phyloP scores from a whole-genome alignment of 2,797 vertebrate species.

The Cryptoblepharus egeriae region DNA sequence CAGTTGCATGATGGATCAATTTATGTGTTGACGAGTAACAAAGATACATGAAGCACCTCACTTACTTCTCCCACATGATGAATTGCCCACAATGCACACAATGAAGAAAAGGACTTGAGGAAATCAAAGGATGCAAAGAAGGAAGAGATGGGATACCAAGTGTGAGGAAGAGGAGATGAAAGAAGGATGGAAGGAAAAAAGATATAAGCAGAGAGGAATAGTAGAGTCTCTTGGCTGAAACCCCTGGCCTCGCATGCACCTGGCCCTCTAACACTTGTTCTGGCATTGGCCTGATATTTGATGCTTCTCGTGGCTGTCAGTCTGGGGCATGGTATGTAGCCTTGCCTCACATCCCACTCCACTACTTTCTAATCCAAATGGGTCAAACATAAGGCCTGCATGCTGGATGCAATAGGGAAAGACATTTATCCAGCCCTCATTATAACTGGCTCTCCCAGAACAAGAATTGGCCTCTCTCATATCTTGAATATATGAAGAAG shows the following conservation, averaged over 20 bases:
- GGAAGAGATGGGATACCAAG: neutral
- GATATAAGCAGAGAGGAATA: neutral
- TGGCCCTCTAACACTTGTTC: neutral
- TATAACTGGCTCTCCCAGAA: no score
- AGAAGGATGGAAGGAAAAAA: neutral
- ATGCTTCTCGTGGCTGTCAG: neutral
- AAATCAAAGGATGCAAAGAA: neutral
- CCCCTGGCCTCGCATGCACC: neutral
- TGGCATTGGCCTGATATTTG: neutral
- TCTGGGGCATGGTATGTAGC: neutral
- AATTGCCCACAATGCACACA: neutral
- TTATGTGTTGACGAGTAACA: neutral
- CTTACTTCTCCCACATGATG: no score
- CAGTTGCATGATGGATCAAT: neutral
- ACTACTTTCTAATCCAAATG: neutral
- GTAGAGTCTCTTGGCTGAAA: neutral
- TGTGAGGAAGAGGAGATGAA: neutral
- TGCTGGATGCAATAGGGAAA: no score
- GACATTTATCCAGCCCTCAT: no score
- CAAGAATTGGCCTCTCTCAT: no score
- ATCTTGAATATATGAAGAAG: no score
- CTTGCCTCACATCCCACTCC: neutral
- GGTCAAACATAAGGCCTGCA: no score
- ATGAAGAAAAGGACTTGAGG: neutral
- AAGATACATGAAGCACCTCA: neutral